These are phyloP conservation scores for Diabrotica undecimpunctata DNA, from an alignment of 1,140 invertebrate genomes.

Conservation along the genomic window DNA sequence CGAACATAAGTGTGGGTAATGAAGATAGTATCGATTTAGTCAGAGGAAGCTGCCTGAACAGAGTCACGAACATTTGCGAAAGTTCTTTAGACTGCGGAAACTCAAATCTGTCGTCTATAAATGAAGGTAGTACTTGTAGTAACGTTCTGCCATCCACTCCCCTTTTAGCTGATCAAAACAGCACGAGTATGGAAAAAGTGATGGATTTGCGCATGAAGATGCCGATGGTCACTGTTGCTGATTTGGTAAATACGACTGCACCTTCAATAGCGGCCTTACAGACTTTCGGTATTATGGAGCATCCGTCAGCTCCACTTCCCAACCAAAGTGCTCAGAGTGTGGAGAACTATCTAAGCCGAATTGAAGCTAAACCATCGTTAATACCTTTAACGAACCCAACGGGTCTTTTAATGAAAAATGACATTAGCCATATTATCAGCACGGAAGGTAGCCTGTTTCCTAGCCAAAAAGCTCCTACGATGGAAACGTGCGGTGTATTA, in stretches of 20 bases:
- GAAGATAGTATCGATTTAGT: conserved; percentile 44
- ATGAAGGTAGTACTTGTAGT: conserved; percentile 29
- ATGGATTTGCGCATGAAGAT: conserved; percentile 46
- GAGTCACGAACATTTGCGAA: conserved; percentile 23
- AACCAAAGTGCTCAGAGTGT: conserved; percentile 56
- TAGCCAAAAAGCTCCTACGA: conserved; percentile 6
- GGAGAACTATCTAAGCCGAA: conserved; percentile 57
- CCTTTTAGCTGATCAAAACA: neutral
- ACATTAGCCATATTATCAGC: conserved; percentile 14
- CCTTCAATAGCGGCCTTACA: conserved; percentile 52
- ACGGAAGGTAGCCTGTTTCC: conserved; percentile 13
- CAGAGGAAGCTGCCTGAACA: conserved; percentile 28
- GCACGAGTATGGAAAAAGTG: conserved; percentile 34
- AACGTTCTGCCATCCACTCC: conserved; percentile 18
- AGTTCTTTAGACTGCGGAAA: conserved; percentile 31
- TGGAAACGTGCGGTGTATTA: conserved; percentile 3
- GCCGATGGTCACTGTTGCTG: conserved; percentile 44
- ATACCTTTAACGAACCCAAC: conserved; percentile 15
- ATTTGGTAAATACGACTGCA: conserved; percentile 45
- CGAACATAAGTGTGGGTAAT: conserved; percentile 47
- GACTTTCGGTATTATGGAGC: conserved; percentile 45
- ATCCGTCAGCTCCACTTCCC: conserved; percentile 47
- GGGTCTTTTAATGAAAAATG: conserved; percentile 16
- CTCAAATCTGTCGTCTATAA: conserved; percentile 24
- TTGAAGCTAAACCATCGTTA: conserved; percentile 35